These are phyloP conservation scores for Chaetodon trifasciatus DNA, from an alignment of 2,797 vertebrate species.

Conservation along the genomic window DNA sequence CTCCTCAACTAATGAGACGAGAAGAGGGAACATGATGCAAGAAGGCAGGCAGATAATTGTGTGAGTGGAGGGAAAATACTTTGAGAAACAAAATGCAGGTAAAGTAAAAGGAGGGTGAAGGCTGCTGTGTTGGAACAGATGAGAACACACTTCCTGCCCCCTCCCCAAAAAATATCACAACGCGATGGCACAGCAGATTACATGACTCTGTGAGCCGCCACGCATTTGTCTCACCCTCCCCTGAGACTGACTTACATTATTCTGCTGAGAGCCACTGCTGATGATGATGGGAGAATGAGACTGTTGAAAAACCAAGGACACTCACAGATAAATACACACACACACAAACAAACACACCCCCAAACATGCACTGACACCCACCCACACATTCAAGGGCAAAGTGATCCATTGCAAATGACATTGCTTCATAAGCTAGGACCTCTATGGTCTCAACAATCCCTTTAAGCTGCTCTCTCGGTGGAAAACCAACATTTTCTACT, in stretches of 20 bases:
- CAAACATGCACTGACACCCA: slow-evolving; percentile 37
- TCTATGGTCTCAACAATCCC: slow-evolving; percentile 50
- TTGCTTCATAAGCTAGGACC: slow-evolving; percentile 48
- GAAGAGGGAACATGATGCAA: slow-evolving; percentile 48
- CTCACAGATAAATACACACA: slow-evolving; percentile 13
- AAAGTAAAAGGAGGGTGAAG: slow-evolving; percentile 54
- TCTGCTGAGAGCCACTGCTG: slow-evolving; percentile 51
- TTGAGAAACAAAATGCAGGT: slow-evolving; percentile 36
- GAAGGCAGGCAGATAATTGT: slow-evolving; percentile 58
- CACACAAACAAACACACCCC: slow-evolving; percentile 36
- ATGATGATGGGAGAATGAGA: slow-evolving; percentile 45
- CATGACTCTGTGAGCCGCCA: slow-evolving; percentile 18
- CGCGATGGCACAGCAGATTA: slow-evolving; percentile 22
- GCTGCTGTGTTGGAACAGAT: slow-evolving; percentile 44
- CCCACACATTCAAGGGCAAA: slow-evolving; percentile 60
- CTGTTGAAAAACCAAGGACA: slow-evolving; percentile 53
- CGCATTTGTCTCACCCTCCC: slow-evolving; percentile 49
- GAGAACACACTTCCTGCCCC: slow-evolving; percentile 4
- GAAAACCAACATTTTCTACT: slow-evolving; percentile 34
- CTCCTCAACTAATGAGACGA: slow-evolving; percentile 69
- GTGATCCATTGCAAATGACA: slow-evolving; percentile 50
- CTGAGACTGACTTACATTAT: slow-evolving; percentile 51
- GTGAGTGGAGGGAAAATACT: slow-evolving; percentile 46
- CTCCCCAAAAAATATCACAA: neutral
- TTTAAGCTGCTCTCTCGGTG: slow-evolving; percentile 51